Base-by-base conservation (phyloP, 2,113 vertebrate genomes). In the Sinocyclocheilus anophthalmus region DNA sequence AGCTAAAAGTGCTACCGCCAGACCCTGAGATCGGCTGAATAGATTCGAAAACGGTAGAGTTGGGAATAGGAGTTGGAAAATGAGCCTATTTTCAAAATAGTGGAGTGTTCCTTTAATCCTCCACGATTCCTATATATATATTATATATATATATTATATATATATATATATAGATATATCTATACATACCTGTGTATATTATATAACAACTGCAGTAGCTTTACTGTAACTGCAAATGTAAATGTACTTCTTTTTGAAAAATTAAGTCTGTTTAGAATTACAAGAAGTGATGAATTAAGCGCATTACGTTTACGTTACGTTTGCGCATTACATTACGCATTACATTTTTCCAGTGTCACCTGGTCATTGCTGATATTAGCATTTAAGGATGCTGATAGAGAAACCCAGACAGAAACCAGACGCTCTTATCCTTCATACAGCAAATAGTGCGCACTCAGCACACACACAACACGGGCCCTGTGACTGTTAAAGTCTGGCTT, bases 331-430 rank as follows among this genome's bases (percentile, higher is more conserved):
- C 26, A 26, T 26, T 26, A 26, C 26, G 26, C 26, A 26, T 26
- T 26, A 26, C 30, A 37, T 78, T 63, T 80, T n/a, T 24, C 55
- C 10, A 33, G 0, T 80, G 55, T 63, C 55, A 80, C 5, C 57
- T 59, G 55, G 20, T 61, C 77, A 63, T 80, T 80, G 50, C 53
- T 33, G 72, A 75, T 75, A 75, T 48, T 75, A 75, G 72, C n/a
- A 14, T 22, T 57, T 80, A 24, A 39, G 13, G 33, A 37, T n/a
- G 77, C 37, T 61, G 77, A 61, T 79, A n/a, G 53, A 61, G 18
- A 63, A 80, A 33, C 57, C 77, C 77, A 80, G 57, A 63, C 55
- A 24, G 30, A 78, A 61, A 79, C 42, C 33, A 61, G 50, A 80
- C 7, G 55, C 77, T 9, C 30, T 42, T 57, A 80, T 59, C 7